Conservation (phyloP, 2,113 vertebrate genomes). For the Anguilla rostrata region DNA sequence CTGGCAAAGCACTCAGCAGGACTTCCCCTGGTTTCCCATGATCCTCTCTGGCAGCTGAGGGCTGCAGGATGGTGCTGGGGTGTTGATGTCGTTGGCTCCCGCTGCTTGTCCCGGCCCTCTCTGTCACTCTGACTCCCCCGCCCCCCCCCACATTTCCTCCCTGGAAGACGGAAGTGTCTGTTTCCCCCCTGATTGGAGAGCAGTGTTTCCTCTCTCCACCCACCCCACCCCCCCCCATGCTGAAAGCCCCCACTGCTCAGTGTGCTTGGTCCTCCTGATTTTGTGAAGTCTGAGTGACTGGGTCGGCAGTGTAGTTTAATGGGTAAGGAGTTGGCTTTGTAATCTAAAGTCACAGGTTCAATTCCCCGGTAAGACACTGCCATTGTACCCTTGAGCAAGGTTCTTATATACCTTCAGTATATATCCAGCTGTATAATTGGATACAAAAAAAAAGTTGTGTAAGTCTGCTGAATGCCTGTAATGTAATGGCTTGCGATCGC, state of each 20-base stretch:
- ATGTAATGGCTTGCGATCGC: no score
- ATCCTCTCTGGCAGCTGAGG: neutral
- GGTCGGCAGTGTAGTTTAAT: neutral
- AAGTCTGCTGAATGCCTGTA: no score
- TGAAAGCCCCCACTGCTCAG: neutral
- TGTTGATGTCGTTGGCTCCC: neutral
- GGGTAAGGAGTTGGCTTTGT: no score
- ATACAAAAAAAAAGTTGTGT: no score
- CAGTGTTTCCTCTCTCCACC: neutral
- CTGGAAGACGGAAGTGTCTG: neutral
- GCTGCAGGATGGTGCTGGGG: neutral
- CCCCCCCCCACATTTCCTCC: neutral
- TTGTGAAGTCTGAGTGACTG: neutral
- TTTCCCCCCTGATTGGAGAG: slow-evolving; percentile 20
- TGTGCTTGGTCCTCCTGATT: neutral
- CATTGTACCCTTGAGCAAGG: neutral
- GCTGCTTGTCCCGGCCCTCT: neutral
- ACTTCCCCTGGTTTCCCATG: neutral
- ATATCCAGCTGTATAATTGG: no score
- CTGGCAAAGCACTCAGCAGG: neutral
- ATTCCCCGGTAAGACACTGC: neutral
- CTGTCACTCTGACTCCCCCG: neutral
- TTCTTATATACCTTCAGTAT: no score
- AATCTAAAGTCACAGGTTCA: no score
- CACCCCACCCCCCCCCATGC: neutral